These are phyloP conservation scores for Protaetia brevitarsis DNA, from an alignment of 1,140 invertebrate genomes.

Conservation along the genomic window DNA sequence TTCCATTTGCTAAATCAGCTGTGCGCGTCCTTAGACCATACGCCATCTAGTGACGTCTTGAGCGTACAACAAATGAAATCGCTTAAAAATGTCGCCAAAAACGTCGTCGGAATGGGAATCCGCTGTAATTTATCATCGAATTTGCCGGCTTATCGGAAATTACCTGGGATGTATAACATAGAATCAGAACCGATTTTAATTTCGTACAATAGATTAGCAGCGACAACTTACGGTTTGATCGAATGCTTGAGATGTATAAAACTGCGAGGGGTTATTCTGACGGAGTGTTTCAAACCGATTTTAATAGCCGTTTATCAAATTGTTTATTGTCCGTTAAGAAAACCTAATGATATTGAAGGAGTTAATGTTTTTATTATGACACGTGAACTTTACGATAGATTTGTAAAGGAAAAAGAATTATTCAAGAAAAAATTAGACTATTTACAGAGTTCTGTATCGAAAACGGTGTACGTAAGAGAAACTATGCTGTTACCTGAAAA, in stretches of 20 bases:
- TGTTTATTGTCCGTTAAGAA: constrained; percentile 61
- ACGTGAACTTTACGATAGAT: constrained; percentile 52
- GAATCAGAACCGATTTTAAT: constrained; percentile 36
- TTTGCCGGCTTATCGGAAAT: constrained; percentile 56
- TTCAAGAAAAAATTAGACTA: constrained; percentile 55
- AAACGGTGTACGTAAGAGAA: constrained; percentile 63
- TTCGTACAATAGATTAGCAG: constrained; percentile 41
- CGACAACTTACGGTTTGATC: constrained; percentile 43
- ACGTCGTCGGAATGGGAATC: constrained; percentile 61
- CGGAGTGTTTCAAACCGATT: constrained; percentile 54
- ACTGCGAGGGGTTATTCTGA: constrained; percentile 49
- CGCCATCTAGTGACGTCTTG: constrained; percentile 48
- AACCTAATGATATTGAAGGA: constrained; percentile 49
- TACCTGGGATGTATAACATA: constrained; percentile 41
- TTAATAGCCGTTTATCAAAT: constrained; percentile 69
- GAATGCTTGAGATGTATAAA: constrained; percentile 32
- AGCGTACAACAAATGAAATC: constrained; percentile 59
- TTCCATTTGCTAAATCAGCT: constrained; percentile 48
- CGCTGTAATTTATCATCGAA: constrained; percentile 62
- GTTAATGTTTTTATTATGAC: constrained; percentile 50
- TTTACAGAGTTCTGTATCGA: constrained; percentile 58
- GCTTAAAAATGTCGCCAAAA: constrained; percentile 56
- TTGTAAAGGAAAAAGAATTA: constrained; percentile 53
- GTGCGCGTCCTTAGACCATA: constrained; percentile 37
- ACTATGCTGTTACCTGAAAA: constrained; percentile 61